Evolutionary conservation across 2,888 invertebrate species (phyloP).

Genomic region (Drosophila crucigera): DNA sequence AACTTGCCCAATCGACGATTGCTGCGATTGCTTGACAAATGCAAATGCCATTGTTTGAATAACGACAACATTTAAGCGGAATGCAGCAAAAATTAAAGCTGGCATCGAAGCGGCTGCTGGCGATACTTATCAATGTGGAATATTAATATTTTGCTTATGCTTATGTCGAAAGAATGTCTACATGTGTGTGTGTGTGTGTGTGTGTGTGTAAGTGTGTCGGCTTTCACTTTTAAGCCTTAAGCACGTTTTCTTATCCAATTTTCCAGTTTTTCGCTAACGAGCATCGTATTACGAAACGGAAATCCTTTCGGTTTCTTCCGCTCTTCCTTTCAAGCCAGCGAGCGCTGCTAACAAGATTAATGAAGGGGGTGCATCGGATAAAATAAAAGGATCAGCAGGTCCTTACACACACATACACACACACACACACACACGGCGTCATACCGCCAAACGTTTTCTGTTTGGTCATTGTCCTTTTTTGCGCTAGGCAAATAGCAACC

Average conservation of each 20-base stretch:
- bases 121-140: background rate
- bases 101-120: background rate
- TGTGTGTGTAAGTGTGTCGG: slow-evolving; percentile 45
- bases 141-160: background rate
- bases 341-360: slow-evolving; percentile 75
- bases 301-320: slow-evolving; percentile 81
- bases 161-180: background rate
- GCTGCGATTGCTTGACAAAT: slow-evolving; percentile 76
- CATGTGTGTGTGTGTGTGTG: background rate
- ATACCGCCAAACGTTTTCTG: slow-evolving; percentile 63
- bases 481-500: slow-evolving; percentile 73
- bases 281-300: slow-evolving; percentile 79
- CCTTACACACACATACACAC: slow-evolving; percentile 25
- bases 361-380: slow-evolving; percentile 70
- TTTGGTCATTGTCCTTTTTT: slow-evolving; percentile 80
- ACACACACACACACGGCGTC: slow-evolving; percentile 28
- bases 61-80: slow-evolving; percentile 68
- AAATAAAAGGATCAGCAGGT: slow-evolving; percentile 54
- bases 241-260: slow-evolving; percentile 55
- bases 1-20: slow-evolving; percentile 28
- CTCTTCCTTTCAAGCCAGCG: slow-evolving; percentile 47
- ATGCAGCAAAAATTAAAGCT: slow-evolving; percentile 5
- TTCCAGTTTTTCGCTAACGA: slow-evolving; percentile 31
- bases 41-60: slow-evolving; percentile 81
- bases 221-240: slow-evolving; percentile 73